Conservation (phyloP, 2,797 vertebrate genomes). For the Myripristis murdjan region DNA sequence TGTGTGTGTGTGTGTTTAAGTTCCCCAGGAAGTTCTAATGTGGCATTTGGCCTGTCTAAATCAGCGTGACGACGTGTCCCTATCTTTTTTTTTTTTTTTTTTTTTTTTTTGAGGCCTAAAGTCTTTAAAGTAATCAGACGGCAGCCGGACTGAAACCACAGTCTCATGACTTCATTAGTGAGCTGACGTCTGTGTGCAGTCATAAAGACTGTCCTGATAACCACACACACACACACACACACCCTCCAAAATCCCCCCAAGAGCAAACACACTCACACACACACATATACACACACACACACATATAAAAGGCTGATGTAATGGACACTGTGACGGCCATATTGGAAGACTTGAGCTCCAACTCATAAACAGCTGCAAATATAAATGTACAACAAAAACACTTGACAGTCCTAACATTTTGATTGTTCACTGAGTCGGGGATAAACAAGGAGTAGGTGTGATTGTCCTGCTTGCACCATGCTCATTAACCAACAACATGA, state of each 20-base stretch:
- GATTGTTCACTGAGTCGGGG: too few species aligned
- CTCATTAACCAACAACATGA: too few species aligned
- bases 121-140: conserved; percentile 27
- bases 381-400: too few species aligned
- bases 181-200: not conserved
- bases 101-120: too few species aligned
- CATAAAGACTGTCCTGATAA: conserved; percentile 20
- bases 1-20: too few species aligned
- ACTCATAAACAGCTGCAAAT: too few species aligned
- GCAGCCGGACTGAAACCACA: not conserved
- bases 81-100: conserved; percentile 19
- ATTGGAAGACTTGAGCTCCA: too few species aligned
- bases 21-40: not conserved
- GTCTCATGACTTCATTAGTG: conserved; percentile 18
- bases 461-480: too few species aligned
- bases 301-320: too few species aligned
- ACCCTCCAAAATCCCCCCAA: not conserved
- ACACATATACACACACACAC: conserved; percentile 56
- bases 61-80: not conserved
- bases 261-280: conserved; percentile 55
- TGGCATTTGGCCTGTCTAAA: conserved; percentile 3
- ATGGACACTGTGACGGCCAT: too few species aligned
- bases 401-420: too few species aligned
- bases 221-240: not conserved
- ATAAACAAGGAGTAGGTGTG: too few species aligned